Evolutionary conservation across 2,113 vertebrate species (phyloP).

Genomic region (Sander lucioperca): DNA sequence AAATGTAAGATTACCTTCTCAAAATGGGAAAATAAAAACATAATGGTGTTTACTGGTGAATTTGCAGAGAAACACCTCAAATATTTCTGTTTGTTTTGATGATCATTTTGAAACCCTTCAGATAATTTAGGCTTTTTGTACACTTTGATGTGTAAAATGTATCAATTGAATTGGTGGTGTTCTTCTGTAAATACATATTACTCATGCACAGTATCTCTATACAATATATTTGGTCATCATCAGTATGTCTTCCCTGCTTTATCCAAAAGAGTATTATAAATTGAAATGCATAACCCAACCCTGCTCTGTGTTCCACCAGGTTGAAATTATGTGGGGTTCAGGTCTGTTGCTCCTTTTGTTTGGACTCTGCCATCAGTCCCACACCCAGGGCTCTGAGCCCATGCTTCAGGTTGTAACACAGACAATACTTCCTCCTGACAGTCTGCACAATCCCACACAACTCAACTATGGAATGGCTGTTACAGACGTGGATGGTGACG

Average conservation of each 20-base stretch:
- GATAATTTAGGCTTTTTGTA: not conserved
- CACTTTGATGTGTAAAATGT: not conserved
- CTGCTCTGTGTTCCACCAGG: conserved; percentile 14
- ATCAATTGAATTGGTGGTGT: not conserved
- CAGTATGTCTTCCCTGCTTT: not conserved
- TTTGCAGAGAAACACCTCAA: not conserved
- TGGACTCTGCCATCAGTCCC: conserved; percentile 74
- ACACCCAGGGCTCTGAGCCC: conserved; percentile 83
- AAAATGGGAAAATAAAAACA: not conserved
- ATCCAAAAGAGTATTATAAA: not conserved
- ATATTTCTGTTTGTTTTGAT: not conserved
- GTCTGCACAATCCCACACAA: conserved; percentile 91
- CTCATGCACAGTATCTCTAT: not conserved
- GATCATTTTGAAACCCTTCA: not conserved
- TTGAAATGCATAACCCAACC: not conserved
- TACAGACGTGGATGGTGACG: conserved; percentile 92
- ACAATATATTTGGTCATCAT: not conserved
- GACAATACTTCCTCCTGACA: conserved; percentile 88
- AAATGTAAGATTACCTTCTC: not conserved
- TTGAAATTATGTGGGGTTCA: conserved; percentile 77
- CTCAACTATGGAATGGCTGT: conserved; percentile 96
- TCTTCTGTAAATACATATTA: not conserved
- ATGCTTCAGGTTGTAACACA: conserved; percentile 89
- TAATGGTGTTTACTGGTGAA: not conserved
- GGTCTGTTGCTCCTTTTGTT: conserved; percentile 79